Conservation (phyloP, 2,888 invertebrate genomes). For the Andrena hattorfiana region DNA sequence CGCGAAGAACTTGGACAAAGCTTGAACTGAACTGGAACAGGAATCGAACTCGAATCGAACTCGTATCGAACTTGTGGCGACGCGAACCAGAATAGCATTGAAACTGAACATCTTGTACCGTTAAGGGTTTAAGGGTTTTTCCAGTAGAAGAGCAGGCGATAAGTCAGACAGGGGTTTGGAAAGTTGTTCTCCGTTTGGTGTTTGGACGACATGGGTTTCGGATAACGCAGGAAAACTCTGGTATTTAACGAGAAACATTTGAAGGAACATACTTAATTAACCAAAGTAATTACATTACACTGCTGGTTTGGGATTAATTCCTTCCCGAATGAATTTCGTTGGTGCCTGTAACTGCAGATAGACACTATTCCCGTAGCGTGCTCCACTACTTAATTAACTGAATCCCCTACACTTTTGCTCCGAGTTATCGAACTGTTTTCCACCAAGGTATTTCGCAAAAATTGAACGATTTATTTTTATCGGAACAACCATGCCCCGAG, state of each 20-base stretch:
- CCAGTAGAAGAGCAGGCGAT: background rate
- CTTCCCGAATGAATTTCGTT: slow-evolving; percentile 11
- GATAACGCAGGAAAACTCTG: background rate
- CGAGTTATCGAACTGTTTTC: slow-evolving; percentile 2
- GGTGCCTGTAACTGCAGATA: background rate
- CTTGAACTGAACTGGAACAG: background rate
- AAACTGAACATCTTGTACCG: background rate
- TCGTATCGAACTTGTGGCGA: background rate
- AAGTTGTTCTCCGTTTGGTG: background rate
- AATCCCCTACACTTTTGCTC: background rate
- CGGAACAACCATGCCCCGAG: background rate
- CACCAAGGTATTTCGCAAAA: background rate
- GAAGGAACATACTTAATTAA: background rate
- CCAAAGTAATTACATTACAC: background rate
- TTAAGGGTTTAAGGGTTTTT: background rate
- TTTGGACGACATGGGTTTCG: background rate
- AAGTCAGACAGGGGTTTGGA: background rate
- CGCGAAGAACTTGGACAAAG: background rate
- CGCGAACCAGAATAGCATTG: background rate
- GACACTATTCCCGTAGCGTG: background rate
- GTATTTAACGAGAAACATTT: background rate
- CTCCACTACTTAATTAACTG: slow-evolving; percentile 9
- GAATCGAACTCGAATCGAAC: background rate
- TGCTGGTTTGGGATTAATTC: slow-evolving; percentile 1
- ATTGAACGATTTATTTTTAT: slow-evolving; percentile 28